Evolutionary conservation across 2,888 invertebrate species (phyloP).

Genomic region (Lithophane socia): DNA sequence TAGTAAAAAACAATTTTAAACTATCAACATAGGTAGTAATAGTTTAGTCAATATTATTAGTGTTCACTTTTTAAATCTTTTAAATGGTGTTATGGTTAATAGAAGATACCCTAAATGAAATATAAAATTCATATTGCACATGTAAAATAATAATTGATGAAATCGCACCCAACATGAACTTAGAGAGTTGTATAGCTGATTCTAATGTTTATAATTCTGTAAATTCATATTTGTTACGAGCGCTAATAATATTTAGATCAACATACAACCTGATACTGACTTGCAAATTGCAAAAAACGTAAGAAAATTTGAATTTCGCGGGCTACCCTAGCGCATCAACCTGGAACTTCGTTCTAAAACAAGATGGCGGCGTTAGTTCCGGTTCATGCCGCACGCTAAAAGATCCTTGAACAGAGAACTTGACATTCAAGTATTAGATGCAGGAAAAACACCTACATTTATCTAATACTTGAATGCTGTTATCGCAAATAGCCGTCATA

Average conservation of each 20-base stretch:
- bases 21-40: not conserved
- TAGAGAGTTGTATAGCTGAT: too few species aligned
- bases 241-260: too few species aligned
- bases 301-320: too few species aligned
- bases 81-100: not conserved
- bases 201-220: too few species aligned
- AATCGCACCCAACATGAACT: constrained; percentile 26
- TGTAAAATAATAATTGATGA: constrained; percentile 1
- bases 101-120: not conserved
- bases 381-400: not conserved
- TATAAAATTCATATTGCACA: constrained; percentile 3
- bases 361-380: not conserved
- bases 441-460: not conserved
- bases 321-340: too few species aligned
- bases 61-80: not conserved
- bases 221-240: too few species aligned
- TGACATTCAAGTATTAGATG: too few species aligned
- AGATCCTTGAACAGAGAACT: not conserved
- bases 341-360: not conserved
- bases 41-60: constrained; percentile 15
- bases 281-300: too few species aligned
- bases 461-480: not conserved
- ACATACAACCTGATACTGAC: too few species aligned
- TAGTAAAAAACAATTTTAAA: constrained; percentile 12
- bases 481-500: constrained; percentile 15